A percentile compares a stretch with the other conserved stretches of the same genome.
Conservation (phyloP, 2,113 vertebrate genomes). For the Podarcis cretensis region DNA sequence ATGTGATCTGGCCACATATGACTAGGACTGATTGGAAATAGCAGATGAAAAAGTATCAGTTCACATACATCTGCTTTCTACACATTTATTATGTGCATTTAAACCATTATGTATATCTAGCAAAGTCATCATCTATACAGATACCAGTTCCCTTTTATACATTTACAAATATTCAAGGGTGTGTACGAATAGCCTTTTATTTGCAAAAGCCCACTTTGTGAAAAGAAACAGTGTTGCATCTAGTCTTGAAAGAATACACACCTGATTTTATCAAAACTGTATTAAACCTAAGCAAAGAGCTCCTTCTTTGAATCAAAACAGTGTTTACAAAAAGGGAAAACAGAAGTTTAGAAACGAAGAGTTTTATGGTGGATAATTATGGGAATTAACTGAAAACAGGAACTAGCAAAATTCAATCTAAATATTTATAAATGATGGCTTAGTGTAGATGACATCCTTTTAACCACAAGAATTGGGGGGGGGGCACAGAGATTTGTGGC, state of each 20-base stretch:
- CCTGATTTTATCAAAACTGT: not conserved
- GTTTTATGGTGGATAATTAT: not conserved
- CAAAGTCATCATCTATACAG: not conserved
- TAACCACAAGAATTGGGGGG: not conserved
- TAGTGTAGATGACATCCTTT: not conserved
- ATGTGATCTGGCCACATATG: constrained; percentile 13
- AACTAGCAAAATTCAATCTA: not conserved
- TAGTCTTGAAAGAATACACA: not conserved
- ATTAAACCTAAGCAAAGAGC: not conserved
- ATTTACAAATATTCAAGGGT: not conserved
- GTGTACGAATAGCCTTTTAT: not conserved
- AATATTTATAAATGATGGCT: not conserved
- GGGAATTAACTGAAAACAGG: not conserved
- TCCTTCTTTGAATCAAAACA: not conserved
- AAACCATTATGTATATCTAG: not conserved
- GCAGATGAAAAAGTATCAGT: not conserved
- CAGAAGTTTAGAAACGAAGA: not conserved
- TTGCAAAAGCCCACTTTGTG: not conserved
- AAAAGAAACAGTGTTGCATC: not conserved
- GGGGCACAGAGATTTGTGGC: not conserved
- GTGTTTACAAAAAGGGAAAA: not conserved
- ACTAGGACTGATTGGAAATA: constrained; percentile 1
- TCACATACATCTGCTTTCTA: constrained; percentile 7
- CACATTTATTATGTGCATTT: not conserved
- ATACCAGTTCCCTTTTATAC: not conserved